Conservation (phyloP, 2,888 invertebrate genomes). For the Eupithecia pulchellata region DNA sequence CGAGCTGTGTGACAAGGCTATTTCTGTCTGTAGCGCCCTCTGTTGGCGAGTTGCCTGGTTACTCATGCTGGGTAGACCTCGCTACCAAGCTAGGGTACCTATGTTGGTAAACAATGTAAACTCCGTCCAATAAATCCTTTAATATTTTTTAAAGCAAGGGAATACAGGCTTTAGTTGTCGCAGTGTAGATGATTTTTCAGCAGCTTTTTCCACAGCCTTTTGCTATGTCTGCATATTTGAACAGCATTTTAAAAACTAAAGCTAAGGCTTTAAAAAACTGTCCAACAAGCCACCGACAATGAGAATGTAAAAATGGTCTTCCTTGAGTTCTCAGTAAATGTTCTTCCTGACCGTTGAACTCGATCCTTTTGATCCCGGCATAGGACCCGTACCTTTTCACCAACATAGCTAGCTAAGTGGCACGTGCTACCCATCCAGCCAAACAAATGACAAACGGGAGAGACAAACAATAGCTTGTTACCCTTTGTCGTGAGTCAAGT, state of each 20-base stretch:
- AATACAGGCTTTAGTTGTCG: background rate
- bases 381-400: constrained; percentile 14
- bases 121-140: background rate
- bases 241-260: too few relatives aligned
- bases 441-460: constrained; percentile 52
- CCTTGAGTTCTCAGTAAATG: background rate
- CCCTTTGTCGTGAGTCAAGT: constrained; percentile 73
- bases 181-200: background rate
- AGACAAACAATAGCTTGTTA: constrained; percentile 75
- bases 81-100: background rate
- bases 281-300: background rate
- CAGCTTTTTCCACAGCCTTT: background rate
- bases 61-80: constrained; percentile 66
- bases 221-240: too few relatives aligned
- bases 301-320: background rate
- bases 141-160: background rate
- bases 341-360: background rate
- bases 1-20: constrained; percentile 74
- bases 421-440: constrained; percentile 50
- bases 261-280: background rate
- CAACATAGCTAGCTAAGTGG: constrained; percentile 18
- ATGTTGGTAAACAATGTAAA: background rate
- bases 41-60: constrained; percentile 82
- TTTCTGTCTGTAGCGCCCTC: constrained; percentile 78
- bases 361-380: background rate